Evolutionary conservation across 2,888 invertebrate genomes (phyloP).

Genomic region (Lissonota sp.): DNA sequence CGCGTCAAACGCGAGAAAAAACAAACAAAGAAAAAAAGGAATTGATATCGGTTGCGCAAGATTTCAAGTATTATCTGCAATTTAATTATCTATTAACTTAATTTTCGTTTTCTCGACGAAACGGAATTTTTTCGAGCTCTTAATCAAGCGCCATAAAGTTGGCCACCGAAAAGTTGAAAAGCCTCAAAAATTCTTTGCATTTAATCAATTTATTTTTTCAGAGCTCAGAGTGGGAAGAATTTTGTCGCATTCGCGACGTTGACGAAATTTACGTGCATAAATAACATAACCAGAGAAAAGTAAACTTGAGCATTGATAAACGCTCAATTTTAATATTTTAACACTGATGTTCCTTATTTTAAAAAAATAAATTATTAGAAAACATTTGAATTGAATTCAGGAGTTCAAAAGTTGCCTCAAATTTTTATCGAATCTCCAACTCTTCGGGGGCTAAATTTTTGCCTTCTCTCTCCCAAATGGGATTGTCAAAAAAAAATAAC

Average conservation of each 20-base stretch:
- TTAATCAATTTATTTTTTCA: neutral
- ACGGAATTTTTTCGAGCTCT: neutral
- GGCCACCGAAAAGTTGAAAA: slow-evolving; percentile 2
- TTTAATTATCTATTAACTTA: slow-evolving; percentile 10
- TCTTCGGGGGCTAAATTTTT: too few relatives aligned
- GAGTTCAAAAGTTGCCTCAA: too few relatives aligned
- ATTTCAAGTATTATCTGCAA: slow-evolving; percentile 16
- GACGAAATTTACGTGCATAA: too few relatives aligned
- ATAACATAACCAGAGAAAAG: too few relatives aligned
- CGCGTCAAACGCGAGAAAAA: slow-evolving; percentile 18
- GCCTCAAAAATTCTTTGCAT: neutral
- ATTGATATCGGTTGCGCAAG: neutral
- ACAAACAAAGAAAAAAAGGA: neutral
- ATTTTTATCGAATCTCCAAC: too few relatives aligned
- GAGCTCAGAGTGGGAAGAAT: neutral
- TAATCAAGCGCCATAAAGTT: neutral
- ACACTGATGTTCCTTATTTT: too few relatives aligned
- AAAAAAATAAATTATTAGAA: too few relatives aligned
- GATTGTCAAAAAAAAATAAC: too few relatives aligned
- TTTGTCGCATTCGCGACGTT: neutral
- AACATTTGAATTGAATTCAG: too few relatives aligned
- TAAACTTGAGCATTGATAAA: too few relatives aligned
- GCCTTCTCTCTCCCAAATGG: too few relatives aligned
- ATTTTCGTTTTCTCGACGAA: neutral
- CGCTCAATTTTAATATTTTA: too few relatives aligned